Evolutionary conservation across 2,113 vertebrate genomes (phyloP).

Genomic region (Pomatorhinus ruficollis): DNA sequence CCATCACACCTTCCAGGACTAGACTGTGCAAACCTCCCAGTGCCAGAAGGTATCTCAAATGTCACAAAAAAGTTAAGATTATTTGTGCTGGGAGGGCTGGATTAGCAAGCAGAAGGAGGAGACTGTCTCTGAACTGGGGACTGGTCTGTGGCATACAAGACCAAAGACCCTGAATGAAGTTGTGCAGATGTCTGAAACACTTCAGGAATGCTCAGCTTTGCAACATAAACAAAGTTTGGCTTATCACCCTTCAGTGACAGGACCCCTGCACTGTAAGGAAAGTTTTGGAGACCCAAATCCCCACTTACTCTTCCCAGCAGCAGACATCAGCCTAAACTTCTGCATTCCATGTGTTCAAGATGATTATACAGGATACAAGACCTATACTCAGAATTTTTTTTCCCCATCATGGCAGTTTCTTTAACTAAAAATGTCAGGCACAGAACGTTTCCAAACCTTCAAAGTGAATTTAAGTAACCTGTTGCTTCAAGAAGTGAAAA

Average conservation of each 20-base stretch:
- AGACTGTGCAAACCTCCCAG: fast-evolving
- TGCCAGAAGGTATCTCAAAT: neutral
- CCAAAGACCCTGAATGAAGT: neutral
- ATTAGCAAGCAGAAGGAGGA: neutral
- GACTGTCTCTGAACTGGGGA: neutral
- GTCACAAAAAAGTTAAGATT: neutral
- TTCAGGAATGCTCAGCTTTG: neutral
- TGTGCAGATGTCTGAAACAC: neutral
- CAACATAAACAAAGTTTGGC: neutral
- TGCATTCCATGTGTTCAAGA: neutral
- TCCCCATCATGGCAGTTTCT: neutral
- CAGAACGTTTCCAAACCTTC: neutral
- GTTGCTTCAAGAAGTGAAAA: neutral
- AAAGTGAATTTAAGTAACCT: neutral
- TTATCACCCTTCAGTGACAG: neutral
- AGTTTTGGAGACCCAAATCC: neutral
- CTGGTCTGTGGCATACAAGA: neutral
- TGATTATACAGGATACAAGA: neutral
- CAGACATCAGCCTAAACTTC: neutral
- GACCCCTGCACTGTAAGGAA: neutral
- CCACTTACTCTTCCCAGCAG: neutral
- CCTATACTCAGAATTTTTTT: neutral
- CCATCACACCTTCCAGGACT: neutral
- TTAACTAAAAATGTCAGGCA: neutral
- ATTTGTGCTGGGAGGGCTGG: neutral